Base-by-base conservation (phyloP, 2,888 invertebrate species). In the Drosophila cracens region DNA sequence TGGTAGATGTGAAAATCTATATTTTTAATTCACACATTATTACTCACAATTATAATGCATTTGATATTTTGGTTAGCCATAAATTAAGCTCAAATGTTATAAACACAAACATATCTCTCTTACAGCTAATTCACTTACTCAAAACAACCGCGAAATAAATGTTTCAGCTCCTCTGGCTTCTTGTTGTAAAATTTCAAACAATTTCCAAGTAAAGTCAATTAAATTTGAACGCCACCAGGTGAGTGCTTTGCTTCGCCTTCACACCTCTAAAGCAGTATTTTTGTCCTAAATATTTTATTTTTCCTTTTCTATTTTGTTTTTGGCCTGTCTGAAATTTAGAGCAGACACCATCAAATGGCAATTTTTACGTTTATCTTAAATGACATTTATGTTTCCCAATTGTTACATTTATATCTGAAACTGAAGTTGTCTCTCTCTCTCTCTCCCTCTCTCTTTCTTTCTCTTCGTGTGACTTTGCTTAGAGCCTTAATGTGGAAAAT, bases 331-430 rank as follows among this genome's bases (percentile, higher is more conserved):
- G 72, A 68, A 69, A 71, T 83, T 66, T 64, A 58, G 58, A 66
- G 67, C 57, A 61, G 73, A 62, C 66, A 60, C 74, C 89, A 84
- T 87, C 64, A 89, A 85, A 87, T 77, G 70, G 61, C 87, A 87
- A 78, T 85, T 89, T 85, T 87, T 74, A 82, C 78, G 82, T 82
- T 87, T 89, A 89, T 85, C 87, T 89, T 65, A 76, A 89, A 87
- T 85, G 85, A 87, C 85, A 85, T 89, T 85, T 85, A 85, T 85
- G 85, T 87, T 82, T 89, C 85, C 85, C 85, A 82, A 71, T 84
- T 87, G 87, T 63, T 89, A 70, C 85, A 87, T 85, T 87, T 71
- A 76, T 79, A 82, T 73, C 80, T 27, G 46, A 75, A 79, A 76
- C 66, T 75, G 74, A 79, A 70, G 74, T 65, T 79, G 76, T 71